Base-by-base conservation (phyloP, 2,888 invertebrate genomes). In the Macropis europaea region DNA sequence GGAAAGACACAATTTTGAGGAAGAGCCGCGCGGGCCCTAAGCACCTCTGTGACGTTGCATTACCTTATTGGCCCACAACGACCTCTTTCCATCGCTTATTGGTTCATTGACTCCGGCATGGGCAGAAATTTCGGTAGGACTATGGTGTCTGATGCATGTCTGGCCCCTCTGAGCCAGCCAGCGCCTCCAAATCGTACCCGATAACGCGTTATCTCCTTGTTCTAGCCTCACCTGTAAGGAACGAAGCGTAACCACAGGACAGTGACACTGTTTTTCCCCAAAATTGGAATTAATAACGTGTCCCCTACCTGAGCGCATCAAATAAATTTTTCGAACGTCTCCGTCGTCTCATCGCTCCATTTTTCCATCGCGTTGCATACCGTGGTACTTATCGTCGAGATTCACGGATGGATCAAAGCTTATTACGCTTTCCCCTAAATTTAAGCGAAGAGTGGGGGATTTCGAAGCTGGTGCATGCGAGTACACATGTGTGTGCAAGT, bases 1-100 rank as follows among this genome's bases (percentile, higher is more conserved):
- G 89, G 89, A 89, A 89, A 89, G 89, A 89, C 89, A 89, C 81
- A 89, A 89, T 89, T 89, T 89, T 88, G 89, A 89, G 89, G 87
- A 89, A 89, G 89, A 89, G 88, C 88, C 89, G 89, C 87, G 85
- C 86, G 87, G 88, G 84, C 88, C 88, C 87, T 86, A 87, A 88
- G 87, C 88, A 84, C 84, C 83, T 85, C 84, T 82, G 83, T 86
- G 83, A 82, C 84, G 86, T 86, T 76, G 81, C 76, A 82, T 79
- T 85, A 84, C 73, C 82, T 84, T 81, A 88, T 88, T 88, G 88
- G 88, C 82, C 86, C 86, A 82, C 76, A 76, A 72, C 67, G 81
- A 82, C 81, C 86, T 87, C 86, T 88, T 89, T 89, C 83, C 87
- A 83, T 83, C 83, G 82, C 82, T 83, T 82, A 86, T 85, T 83